Conservation (phyloP, 2,888 invertebrate genomes). For the Marasmarcha lunaedactyla region DNA sequence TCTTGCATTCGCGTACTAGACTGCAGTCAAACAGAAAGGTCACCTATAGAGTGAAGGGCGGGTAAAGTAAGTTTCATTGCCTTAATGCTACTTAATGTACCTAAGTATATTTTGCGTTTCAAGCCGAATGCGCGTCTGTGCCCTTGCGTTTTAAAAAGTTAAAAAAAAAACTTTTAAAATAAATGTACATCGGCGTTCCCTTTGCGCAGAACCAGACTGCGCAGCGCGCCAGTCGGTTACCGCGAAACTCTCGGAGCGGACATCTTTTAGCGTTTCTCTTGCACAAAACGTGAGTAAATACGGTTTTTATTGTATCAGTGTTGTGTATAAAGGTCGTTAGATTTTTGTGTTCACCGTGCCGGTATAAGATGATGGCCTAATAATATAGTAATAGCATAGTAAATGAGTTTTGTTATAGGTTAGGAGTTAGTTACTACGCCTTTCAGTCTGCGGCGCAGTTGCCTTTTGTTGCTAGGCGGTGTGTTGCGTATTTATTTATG, state of each 20-base stretch:
- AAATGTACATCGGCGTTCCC: constrained; percentile 28
- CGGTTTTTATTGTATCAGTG: constrained; percentile 20
- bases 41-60: constrained; percentile 49
- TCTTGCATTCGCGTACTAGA: constrained; percentile 19
- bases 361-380: constrained; percentile 7
- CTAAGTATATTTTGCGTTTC: constrained; percentile 7
- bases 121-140: constrained; percentile 15
- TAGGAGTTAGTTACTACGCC: constrained; percentile 53
- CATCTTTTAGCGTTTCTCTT: constrained; percentile 26
- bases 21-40: constrained; percentile 60
- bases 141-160: constrained; percentile 29
- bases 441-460: constrained; percentile 34
- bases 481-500: constrained; percentile 46
- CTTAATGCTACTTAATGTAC: constrained; percentile 6
- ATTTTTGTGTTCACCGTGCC: constrained; percentile 14
- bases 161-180: constrained; percentile 31
- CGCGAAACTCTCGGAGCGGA: constrained; percentile 33
- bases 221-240: constrained; percentile 32
- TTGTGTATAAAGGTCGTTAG: constrained; percentile 28
- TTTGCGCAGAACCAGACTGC: constrained; percentile 28
- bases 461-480: constrained; percentile 56
- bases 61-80: constrained; percentile 5
- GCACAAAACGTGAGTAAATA: constrained; percentile 36
- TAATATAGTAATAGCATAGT: too few relatives aligned
- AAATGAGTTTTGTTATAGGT: constrained; percentile 28